These are phyloP conservation scores for Spongia lamella DNA, from an alignment of 37 sponge, comb jelly and placozoan genomes.

Conservation along the genomic window DNA sequence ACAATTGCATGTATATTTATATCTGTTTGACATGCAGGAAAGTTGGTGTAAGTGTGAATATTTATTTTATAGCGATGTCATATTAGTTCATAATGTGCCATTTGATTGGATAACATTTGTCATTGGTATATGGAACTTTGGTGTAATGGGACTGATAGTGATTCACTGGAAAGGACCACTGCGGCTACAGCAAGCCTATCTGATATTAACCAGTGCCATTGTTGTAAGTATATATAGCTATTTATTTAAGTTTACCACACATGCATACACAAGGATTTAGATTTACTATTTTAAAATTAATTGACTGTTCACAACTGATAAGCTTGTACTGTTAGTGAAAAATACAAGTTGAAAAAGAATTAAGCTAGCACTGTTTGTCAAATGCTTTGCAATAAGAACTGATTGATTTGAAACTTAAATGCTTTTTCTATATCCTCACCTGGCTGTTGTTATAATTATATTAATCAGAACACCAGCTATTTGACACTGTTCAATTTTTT, in stretches of 20 bases:
- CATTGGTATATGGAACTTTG: conserved; percentile 93
- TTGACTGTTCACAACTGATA: too few species aligned
- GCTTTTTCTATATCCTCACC: neutral
- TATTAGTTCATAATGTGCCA: conserved; percentile 32
- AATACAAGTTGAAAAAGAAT: too few species aligned
- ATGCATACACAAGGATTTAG: too few species aligned
- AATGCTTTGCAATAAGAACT: too few species aligned
- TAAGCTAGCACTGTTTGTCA: too few species aligned
- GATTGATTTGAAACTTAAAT: neutral
- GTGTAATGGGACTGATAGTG: conserved; percentile 82
- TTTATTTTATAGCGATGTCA: conserved; percentile 7
- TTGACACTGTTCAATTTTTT: too few species aligned
- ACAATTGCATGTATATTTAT: neutral
- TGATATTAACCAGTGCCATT: conserved; percentile 80
- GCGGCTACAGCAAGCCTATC: conserved; percentile 91
- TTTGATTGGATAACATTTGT: conserved; percentile 72
- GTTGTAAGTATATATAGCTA: conserved; percentile 36
- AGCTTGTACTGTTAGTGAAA: too few species aligned
- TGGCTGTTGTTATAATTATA: neutral
- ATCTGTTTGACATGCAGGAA: neutral
- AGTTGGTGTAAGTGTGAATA: conserved; percentile 2
- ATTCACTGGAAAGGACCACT: conserved; percentile 98
- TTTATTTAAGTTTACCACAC: too few species aligned
- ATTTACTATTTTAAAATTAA: too few species aligned
- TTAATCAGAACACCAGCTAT: neutral